Evolutionary conservation across 2,888 invertebrate species (phyloP), one percentile per base, ranked within the genome.

Genomic region (Cephonodes hylas): DNA sequence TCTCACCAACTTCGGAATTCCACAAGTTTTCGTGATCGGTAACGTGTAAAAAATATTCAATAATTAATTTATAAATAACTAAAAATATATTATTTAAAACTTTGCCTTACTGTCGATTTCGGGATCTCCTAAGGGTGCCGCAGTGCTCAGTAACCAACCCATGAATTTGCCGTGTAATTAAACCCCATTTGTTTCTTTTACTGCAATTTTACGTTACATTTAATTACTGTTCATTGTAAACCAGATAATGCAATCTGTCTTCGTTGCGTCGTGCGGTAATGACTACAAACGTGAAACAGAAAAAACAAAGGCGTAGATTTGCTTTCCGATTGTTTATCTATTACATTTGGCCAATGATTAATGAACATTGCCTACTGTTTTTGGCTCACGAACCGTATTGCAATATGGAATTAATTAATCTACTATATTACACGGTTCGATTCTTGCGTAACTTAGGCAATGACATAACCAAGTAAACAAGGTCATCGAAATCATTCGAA

Each of bases 401-500:
- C 42, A 58, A 48, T 58, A 59, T 53, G 53, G 53, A 42, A 59
- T 63, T 63, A 63, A 63, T 63, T 59, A 63, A 63, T 59, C 42
- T 34, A 57, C 44, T n/a, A 45, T 38, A 61, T 58, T 61, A 61
- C 46, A 34, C 44, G 44, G 48, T 53, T 59, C 58, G 48, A 38
- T 53, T 20, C 34, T 61, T 59, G 59, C 63, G 44, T 59, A 63
- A 63, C 44, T 10, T 15, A 34, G 42, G 25, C 45, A 63, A 56
- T 63, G 63, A 63, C 56, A 63, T 63, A 63, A 63, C 56, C 25
- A 58, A 31, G 44, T 45, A 45, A 61, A 63, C 63, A 63, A 63
- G 63, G 63, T 63, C 56, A 63, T 13, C 46, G n/a, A 23, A 58
- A 20, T 45, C 38, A 56, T 34, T 48, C n/a, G 42, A 38, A 34